Percentiles rank a stretch among this genome's conserved stretches.
These are phyloP conservation scores for Burhinus bistriatus DNA, from an alignment of 2,113 vertebrate species.

Conservation along the genomic window DNA sequence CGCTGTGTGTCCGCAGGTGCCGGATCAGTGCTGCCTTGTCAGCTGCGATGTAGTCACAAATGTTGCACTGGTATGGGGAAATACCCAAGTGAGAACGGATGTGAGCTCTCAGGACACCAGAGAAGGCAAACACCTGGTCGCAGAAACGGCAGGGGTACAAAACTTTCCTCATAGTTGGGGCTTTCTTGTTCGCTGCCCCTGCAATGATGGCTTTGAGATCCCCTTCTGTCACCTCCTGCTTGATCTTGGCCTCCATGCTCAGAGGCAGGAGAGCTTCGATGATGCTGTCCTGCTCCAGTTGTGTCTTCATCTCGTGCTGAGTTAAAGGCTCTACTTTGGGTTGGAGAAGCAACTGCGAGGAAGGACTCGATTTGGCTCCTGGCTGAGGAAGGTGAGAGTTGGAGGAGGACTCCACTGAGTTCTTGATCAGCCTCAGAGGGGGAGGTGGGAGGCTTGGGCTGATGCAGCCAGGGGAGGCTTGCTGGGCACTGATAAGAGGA, in stretches of 20 bases:
- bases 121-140: conserved; percentile 90
- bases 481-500: conserved; percentile 88
- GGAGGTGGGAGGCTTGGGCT: conserved; percentile 90
- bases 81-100: conserved; percentile 93
- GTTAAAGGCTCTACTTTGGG: conserved; percentile 66
- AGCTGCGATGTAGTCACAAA: conserved; percentile 93
- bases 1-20: conserved; percentile 93
- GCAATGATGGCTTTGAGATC: conserved; percentile 80
- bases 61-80: conserved; percentile 94
- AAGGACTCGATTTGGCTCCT: conserved; percentile 61
- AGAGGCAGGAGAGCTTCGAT: conserved; percentile 80
- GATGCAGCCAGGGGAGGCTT: conserved; percentile 90
- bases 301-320: conserved; percentile 75
- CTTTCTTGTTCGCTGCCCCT: conserved; percentile 73
- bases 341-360: conserved; percentile 63
- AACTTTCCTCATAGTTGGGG: conserved; percentile 78
- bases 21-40: conserved; percentile 96
- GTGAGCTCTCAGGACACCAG: conserved; percentile 89
- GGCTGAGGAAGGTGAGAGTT: conserved; percentile 64
- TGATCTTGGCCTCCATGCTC: conserved; percentile 79
- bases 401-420: conserved; percentile 74
- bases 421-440: conserved; percentile 78
- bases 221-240: conserved; percentile 84
- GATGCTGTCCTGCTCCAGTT: conserved; percentile 82
- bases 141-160: conserved; percentile 93